A percentile compares a stretch with the other conserved stretches of the same genome.
Conservation (phyloP, 2,113 vertebrate species). For the Myanophis thanlyinensis region DNA sequence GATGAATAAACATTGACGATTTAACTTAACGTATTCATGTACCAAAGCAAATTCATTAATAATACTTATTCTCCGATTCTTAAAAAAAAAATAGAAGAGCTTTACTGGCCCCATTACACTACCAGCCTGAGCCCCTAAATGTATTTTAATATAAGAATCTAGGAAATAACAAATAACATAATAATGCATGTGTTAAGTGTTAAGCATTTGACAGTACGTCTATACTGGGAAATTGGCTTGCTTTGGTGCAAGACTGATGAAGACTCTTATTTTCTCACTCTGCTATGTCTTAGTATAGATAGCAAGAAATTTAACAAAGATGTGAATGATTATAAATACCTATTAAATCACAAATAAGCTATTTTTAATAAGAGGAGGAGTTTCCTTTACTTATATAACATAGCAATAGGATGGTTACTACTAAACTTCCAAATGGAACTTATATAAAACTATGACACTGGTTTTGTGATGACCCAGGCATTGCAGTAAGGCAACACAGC, state of each 20-base stretch:
- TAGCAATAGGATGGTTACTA: not conserved
- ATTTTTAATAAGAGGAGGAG: not conserved
- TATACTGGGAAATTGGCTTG: not conserved
- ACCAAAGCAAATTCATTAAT: not conserved
- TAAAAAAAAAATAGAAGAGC: not conserved
- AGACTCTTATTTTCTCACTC: not conserved
- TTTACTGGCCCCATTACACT: not conserved
- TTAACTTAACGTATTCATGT: not conserved
- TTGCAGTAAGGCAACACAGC: too few species aligned
- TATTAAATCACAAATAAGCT: not conserved
- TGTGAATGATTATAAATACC: not conserved
- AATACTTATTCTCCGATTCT: not conserved
- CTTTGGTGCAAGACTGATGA: not conserved
- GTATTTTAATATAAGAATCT: not conserved
- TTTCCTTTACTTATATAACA: not conserved
- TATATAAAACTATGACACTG: too few species aligned
- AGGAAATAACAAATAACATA: not conserved
- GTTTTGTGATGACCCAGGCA: too few species aligned
- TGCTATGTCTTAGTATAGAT: not conserved
- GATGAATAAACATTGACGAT: not conserved
- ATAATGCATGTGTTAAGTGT: not conserved
- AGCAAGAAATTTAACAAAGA: not conserved
- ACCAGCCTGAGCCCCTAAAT: not conserved
- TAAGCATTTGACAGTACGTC: not conserved
- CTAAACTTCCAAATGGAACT: not conserved